Base-by-base conservation (phyloP, 2,113 vertebrate species). In the Naja naja region DNA sequence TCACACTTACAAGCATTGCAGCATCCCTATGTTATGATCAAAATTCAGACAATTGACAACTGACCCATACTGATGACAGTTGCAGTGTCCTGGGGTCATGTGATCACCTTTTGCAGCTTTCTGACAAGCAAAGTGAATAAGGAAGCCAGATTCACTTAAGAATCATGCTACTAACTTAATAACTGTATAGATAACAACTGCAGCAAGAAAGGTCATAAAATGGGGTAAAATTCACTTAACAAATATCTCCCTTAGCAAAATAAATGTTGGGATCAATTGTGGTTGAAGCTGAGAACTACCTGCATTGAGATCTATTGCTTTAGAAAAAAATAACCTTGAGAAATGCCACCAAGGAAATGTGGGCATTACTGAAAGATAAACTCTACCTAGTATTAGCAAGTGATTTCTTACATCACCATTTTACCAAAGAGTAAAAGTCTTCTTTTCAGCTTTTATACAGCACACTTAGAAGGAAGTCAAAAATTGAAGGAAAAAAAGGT, bases 361-460 rank as follows among this genome's bases (percentile, higher is more conserved):
- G 94, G 94, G 93, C 92, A 91, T 96, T 89, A 96, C 96, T 90
- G 89, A 96, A 97, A 97, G 96, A 93, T 92, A 96, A 96, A 94
- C 95, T 97, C 97, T 96, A 85, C 92, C 90, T 97, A 97, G 96
- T 97, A 97, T 96, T 92, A 95, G 74, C 93, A 95, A 97, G 95
- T 96, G 93, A 95, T 97, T 97, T 94, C 94, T 95, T 89, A 90
- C 90, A 96, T 93, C 94, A 92, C 95, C 94, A 95, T 86, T 90
- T 87, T 95, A 96, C 97, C 96, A 39, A 81, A 93, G 52, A 56
- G 89, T 94, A 96, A 96, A 95, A 92, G 95, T 97, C 94, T 95
- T 96, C 94, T 86, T 96, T 96, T 94, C 89, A 94, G 87, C 94
- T 91, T 97, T 97, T 95, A 94, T 95, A 90, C n/a, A 34, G 69